These are phyloP conservation scores for Sparidentex hasta DNA, from an alignment of 2,797 vertebrate species.

Conservation along the genomic window DNA sequence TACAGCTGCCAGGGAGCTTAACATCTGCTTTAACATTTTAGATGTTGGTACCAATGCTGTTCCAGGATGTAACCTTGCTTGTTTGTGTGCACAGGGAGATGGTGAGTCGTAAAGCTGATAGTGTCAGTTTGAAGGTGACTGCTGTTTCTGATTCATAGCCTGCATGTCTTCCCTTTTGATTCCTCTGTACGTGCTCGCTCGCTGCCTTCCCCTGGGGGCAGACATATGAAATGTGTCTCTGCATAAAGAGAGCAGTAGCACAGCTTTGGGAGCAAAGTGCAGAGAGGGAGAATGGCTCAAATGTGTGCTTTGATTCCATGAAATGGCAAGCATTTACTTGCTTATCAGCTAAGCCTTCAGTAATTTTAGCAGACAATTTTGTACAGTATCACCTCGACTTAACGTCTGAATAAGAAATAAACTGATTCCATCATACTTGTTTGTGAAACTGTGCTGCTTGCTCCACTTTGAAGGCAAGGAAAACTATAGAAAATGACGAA, in stretches of 20 bases:
- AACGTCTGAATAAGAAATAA: neutral
- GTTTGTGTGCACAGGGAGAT: conserved; percentile 27
- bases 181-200: conserved; percentile 33
- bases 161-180: conserved; percentile 44
- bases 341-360: neutral
- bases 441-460: neutral
- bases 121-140: conserved; percentile 65
- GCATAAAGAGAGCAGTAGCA: conserved; percentile 26
- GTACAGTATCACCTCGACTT: neutral
- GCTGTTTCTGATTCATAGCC: conserved; percentile 55
- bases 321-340: conserved; percentile 18
- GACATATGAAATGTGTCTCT: conserved; percentile 53
- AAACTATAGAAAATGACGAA: conserved; percentile 13
- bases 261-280: conserved; percentile 21
- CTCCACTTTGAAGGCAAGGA: conserved; percentile 13
- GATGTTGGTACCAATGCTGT: conserved; percentile 10
- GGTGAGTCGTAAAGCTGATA: conserved; percentile 37
- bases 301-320: conserved; percentile 6
- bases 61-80: conserved; percentile 16
- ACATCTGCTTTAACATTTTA: conserved; percentile 36
- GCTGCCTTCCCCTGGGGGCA: conserved; percentile 37
- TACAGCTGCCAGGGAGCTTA: conserved; percentile 16
- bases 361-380: neutral
- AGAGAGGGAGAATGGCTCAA: neutral
- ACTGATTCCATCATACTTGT: neutral